Evolutionary conservation across 2,113 vertebrate genomes (phyloP).

Genomic region (Fregetta grallaria): DNA sequence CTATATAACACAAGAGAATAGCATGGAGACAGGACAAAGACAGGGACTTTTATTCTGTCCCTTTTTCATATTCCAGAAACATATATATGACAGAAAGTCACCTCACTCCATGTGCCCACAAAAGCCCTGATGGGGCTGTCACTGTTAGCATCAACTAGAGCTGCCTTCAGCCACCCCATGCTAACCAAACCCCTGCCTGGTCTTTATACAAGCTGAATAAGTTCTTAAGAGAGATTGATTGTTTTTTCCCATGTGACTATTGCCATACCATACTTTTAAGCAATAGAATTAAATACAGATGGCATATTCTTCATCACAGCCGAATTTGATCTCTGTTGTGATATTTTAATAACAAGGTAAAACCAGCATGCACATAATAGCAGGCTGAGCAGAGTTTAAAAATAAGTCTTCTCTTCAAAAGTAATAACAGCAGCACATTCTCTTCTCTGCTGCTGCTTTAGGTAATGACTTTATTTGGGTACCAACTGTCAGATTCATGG

Average conservation of each 20-base stretch:
- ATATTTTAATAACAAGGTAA: slow-evolving; percentile 58
- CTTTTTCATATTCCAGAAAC: not conserved
- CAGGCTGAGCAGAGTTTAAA: not conserved
- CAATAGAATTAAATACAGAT: not conserved
- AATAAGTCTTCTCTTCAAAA: slow-evolving; percentile 25
- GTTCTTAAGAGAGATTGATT: not conserved
- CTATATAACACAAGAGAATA: not conserved
- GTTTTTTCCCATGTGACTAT: not conserved
- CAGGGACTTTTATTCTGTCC: not conserved
- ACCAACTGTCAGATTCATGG: slow-evolving; percentile 28
- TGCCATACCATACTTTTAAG: not conserved
- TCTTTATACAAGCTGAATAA: not conserved
- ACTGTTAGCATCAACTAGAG: not conserved
- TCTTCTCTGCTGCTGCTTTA: not conserved
- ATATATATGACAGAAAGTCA: not conserved
- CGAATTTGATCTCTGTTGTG: slow-evolving; percentile 20
- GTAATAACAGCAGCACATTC: slow-evolving; percentile 14
- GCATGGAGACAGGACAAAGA: not conserved
- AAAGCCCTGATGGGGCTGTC: not conserved
- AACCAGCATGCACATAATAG: slow-evolving; percentile 12
- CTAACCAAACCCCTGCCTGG: not conserved
- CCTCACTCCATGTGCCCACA: not conserved
- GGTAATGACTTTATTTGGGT: slow-evolving; percentile 38
- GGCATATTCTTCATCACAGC: not conserved
- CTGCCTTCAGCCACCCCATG: not conserved